These are phyloP conservation scores for Okapia johnstoni DNA, from an alignment of 2,113 vertebrate genomes.

Conservation along the genomic window DNA sequence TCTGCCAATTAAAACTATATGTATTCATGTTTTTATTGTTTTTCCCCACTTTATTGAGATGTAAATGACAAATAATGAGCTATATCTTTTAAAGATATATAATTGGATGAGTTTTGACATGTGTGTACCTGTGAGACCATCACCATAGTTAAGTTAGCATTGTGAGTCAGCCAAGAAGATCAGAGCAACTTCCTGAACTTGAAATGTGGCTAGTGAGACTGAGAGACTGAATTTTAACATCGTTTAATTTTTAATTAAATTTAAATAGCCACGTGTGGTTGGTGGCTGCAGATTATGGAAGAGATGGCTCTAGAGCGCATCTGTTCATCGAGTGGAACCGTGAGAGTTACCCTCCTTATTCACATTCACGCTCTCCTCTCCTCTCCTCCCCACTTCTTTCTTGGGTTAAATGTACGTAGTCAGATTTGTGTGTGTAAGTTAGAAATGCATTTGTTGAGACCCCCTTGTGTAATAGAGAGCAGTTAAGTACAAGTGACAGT, in stretches of 20 bases:
- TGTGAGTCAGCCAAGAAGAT: background rate
- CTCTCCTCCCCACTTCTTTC: background rate
- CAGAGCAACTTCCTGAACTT: background rate
- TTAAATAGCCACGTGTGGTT: background rate
- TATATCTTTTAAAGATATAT: background rate
- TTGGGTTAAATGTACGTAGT: accelerated
- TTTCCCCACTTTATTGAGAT: background rate
- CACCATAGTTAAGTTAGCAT: background rate
- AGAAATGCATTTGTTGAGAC: background rate
- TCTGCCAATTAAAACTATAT: background rate
- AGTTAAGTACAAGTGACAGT: background rate
- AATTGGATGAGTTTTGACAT: background rate
- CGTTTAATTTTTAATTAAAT: background rate
- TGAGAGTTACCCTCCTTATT: background rate
- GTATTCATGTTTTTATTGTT: background rate
- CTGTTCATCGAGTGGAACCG: accelerated
- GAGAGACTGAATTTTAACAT: background rate
- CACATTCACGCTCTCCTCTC: accelerated
- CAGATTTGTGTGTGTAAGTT: background rate
- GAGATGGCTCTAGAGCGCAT: accelerated
- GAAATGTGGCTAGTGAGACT: background rate
- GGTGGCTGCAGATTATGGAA: background rate
- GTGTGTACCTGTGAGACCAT: background rate
- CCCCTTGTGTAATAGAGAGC: background rate
- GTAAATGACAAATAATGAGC: background rate